These are phyloP conservation scores for Chrysodeixis includens DNA, from an alignment of 2,888 invertebrate genomes.

Conservation along the genomic window DNA sequence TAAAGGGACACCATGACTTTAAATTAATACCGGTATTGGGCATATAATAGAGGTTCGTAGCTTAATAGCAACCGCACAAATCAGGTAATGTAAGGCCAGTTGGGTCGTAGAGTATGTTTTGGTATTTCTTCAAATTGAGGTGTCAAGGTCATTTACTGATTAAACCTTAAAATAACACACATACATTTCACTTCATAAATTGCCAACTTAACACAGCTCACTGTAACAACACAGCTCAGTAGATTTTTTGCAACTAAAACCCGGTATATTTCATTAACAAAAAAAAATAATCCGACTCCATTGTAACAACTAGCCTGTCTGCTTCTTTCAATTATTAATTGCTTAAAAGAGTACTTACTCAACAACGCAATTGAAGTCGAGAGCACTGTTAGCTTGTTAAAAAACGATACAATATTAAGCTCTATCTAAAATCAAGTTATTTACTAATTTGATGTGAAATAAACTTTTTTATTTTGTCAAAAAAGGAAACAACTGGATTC, in stretches of 20 bases:
- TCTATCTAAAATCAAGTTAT: too few species aligned
- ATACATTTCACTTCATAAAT: too few species aligned
- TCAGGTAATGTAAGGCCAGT: background rate
- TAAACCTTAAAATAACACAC: too few species aligned
- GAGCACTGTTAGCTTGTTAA: background rate
- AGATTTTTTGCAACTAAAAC: too few species aligned
- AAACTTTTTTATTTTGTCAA: too few species aligned
- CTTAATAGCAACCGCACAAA: constrained; percentile 6
- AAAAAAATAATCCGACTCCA: background rate
- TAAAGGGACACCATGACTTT: constrained; percentile 64
- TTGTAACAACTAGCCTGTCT: background rate
- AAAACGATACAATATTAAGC: too few species aligned
- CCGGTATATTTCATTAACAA: too few species aligned
- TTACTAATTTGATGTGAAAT: too few species aligned
- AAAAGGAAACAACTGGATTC: too few species aligned
- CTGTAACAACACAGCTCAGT: too few species aligned
- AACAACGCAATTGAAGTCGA: constrained; percentile 14
- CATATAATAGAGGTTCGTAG: background rate
- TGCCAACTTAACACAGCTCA: too few species aligned
- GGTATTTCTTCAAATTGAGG: background rate
- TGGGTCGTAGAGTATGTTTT: background rate
- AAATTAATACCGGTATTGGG: constrained; percentile 46
- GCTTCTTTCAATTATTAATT: background rate
- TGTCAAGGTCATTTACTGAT: too few species aligned
- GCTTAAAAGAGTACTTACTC: background rate